Evolutionary conservation across 2,113 vertebrate species (phyloP), one percentile per base, ranked within the genome.

Genomic region (Puffinus mauretanicus): DNA sequence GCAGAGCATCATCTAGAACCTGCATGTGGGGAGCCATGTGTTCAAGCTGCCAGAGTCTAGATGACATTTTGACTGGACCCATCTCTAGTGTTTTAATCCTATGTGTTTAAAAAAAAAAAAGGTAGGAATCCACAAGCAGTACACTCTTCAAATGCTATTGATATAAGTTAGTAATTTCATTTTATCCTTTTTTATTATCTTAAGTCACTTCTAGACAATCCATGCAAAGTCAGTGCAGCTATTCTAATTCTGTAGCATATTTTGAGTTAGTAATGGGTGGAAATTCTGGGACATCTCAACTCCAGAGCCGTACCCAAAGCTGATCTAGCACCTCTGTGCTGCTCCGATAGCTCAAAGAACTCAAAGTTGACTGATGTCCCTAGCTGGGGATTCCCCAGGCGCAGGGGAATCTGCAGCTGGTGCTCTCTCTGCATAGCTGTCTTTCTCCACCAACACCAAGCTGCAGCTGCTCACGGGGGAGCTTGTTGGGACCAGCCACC

Each of bases 311-410:
- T 69, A 57, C 15, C 7, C 49, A n/a, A 20, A 87, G 49, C 13
- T 81, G 40, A 47, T 36, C 26, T 64, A 71, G 66, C 38, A 55
- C 51, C 42, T 82, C 13, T 47, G 60, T 24, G 78, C 13, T 44
- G 25, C 32, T 66, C 42, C 32, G n/a, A 7, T 34, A 84, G 73
- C 62, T 93, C 29, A 20, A 26, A 89, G 25, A 46, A 26, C 27
- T 52, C 0, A 0, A 61, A 75, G 58, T 1, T 0, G 1, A 34
- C 61, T 32, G 70, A 38, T 70, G 91, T 77, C 67, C n/a, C 34
- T 30, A 26, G 26, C 77, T 58, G 96, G 89, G 86, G 93, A 54
- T 90, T 97, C 65, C 95, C 94, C 86, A 61, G 44, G 27, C 6
- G 0, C 3, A 16, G 57, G 92, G 54, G 11, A 49, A 40, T 81